Conservation (phyloP, 2,888 invertebrate species). For the Cactoblastis cactorum region DNA sequence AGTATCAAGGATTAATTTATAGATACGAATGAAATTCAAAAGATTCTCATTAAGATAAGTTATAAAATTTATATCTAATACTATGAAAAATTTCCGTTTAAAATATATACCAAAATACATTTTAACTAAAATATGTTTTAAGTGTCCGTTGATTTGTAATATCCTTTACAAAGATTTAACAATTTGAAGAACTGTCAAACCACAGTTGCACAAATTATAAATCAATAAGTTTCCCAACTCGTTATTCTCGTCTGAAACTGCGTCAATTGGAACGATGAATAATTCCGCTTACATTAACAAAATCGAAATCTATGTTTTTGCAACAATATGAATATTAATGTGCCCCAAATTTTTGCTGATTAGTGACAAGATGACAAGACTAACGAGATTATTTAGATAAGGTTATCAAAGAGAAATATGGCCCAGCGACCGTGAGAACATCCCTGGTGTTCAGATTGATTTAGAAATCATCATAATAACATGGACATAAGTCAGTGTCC, state of each 20-base stretch:
- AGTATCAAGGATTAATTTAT: too few relatives aligned
- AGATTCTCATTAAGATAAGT: too few relatives aligned
- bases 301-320: slow-evolving; percentile 22
- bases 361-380: not conserved
- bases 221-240: not conserved
- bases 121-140: too few relatives aligned
- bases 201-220: not conserved
- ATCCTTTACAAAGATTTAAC: too few relatives aligned
- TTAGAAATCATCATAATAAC: not conserved
- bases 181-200: not conserved
- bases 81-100: too few relatives aligned
- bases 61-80: too few relatives aligned
- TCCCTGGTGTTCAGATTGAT: not conserved
- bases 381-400: slow-evolving; percentile 8
- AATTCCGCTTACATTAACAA: slow-evolving; percentile 24
- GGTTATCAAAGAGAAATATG: slow-evolving; percentile 8
- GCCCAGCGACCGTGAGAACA: not conserved
- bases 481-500: too few relatives aligned
- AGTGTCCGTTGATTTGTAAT: too few relatives aligned
- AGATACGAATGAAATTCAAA: too few relatives aligned
- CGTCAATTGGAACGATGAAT: not conserved
- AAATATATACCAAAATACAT: not conserved
- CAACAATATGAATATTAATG: slow-evolving; percentile 14
- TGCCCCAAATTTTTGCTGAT: slow-evolving; percentile 9
- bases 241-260: not conserved